These are phyloP conservation scores for Acronicta leporina DNA, from an alignment of 2,888 invertebrate genomes.

Conservation along the genomic window DNA sequence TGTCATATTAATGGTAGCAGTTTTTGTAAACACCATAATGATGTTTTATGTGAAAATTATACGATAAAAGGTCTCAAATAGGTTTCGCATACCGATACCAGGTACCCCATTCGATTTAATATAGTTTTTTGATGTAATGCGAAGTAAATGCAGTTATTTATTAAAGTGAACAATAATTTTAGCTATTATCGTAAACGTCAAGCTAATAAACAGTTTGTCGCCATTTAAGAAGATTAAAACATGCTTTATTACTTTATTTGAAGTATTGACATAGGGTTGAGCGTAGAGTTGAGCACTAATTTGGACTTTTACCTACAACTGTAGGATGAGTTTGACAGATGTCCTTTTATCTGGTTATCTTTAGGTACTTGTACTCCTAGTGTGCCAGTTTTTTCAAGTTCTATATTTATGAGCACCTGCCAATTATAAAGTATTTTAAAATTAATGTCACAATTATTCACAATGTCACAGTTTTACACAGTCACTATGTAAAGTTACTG, in stretches of 20 bases:
- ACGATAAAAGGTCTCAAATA: conserved; percentile 65
- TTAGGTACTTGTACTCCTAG: too few relatives aligned
- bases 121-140: conserved; percentile 52
- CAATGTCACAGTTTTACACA: too few relatives aligned
- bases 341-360: too few relatives aligned
- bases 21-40: conserved; percentile 65
- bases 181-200: conserved; percentile 61
- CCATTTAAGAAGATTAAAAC: conserved; percentile 7
- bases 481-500: too few relatives aligned
- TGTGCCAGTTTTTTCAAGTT: too few relatives aligned
- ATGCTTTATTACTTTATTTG: conserved; percentile 40
- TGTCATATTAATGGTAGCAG: conserved; percentile 55
- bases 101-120: conserved; percentile 38
- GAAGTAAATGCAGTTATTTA: conserved; percentile 57
- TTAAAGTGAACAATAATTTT: conserved; percentile 57
- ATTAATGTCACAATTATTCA: too few relatives aligned
- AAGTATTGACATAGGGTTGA: not conserved
- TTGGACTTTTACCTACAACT: not conserved
- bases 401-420: too few relatives aligned
- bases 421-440: too few relatives aligned
- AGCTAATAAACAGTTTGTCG: conserved; percentile 18
- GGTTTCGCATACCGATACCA: conserved; percentile 41
- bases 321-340: too few relatives aligned
- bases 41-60: conserved; percentile 72
- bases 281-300: not conserved